Base-by-base conservation (phyloP, 2,888 invertebrate genomes). In the Anarsia innoxiella region DNA sequence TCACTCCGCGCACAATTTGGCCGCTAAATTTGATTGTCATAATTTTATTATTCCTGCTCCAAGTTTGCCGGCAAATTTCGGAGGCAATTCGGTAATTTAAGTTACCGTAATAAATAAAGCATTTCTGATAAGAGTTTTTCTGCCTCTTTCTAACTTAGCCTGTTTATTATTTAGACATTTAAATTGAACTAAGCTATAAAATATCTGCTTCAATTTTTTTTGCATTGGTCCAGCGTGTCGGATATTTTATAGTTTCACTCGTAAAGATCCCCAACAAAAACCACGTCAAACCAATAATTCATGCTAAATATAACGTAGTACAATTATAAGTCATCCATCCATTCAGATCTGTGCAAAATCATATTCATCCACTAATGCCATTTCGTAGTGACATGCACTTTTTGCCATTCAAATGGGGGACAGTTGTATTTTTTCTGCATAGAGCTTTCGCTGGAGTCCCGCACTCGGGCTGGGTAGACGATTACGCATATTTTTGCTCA, bases 391-490 rank as follows among this genome's bases (percentile, higher is more conserved):
- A 84, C 79, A 69, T 77, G 83, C 83, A 82, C 72, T 83, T 84
- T 84, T 84, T 84, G 79, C 79, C 63, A 83, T 83, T 83, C 80
- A 82, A 83, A 83, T 80, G 54, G 80, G 80, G 80, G 75, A 82
- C 79, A 80, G 73, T 75, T 61, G 66, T 46, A 48, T 72, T 84
- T 83, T 82, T 82, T 82, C 59, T 68, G 41, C 77, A 78, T 59
- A 48, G 41, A 60, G 63, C 60, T 71, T 64, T 63, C 58, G 56
- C 53, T 48, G 41, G 37, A 42, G 52, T 48, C 57, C 61, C 59
- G 16, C 23, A 16, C 8, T 53, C 41, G 49, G 56, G 59, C 49
- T 43, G 55, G 49, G 57, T 52, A 55, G 61, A 62, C 78, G 70
- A 78, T 78, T 79, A 80, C 79, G 80, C 78, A 82, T 83, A 83